Evolutionary conservation across 2,888 invertebrate species (phyloP).

Genomic region (Aspidapion aeneum): DNA sequence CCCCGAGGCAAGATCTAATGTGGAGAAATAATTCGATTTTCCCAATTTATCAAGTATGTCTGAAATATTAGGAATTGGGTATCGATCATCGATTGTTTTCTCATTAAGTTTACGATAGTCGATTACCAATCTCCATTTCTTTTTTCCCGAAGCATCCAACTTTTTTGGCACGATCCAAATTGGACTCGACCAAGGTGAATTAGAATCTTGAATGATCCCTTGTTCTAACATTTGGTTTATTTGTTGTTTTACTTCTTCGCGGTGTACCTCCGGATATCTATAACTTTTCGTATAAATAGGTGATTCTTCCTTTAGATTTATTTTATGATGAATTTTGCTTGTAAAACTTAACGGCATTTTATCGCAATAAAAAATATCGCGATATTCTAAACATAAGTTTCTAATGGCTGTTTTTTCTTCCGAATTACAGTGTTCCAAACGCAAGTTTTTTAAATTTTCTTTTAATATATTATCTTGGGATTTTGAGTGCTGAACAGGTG

Average conservation of each 20-base stretch:
- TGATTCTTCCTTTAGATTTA: no score
- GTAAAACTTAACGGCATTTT: slow-evolving; percentile 1
- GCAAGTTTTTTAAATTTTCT: slow-evolving; percentile 1
- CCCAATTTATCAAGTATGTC: slow-evolving; percentile 1
- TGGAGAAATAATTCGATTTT: slow-evolving; percentile 1
- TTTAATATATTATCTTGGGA: not conserved
- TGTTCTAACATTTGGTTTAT: no score
- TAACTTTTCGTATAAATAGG: no score
- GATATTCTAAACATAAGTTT: not conserved
- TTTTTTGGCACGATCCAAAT: slow-evolving; percentile 4
- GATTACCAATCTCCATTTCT: slow-evolving; percentile 1
- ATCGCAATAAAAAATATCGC: not conserved
- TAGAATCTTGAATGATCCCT: no score
- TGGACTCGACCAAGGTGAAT: not conserved
- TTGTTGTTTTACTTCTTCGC: no score
- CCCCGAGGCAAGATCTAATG: not conserved
- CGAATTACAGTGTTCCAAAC: not conserved
- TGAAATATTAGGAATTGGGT: not conserved
- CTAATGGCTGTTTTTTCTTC: slow-evolving; percentile 1
- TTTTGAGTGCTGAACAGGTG: not conserved
- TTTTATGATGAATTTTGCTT: not conserved
- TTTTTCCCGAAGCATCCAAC: not conserved
- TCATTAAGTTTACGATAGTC: not conserved
- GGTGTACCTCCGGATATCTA: no score
- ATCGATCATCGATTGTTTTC: not conserved